Evolutionary conservation across 2,888 invertebrate genomes (phyloP).

Genomic region (Litoditis marina): DNA sequence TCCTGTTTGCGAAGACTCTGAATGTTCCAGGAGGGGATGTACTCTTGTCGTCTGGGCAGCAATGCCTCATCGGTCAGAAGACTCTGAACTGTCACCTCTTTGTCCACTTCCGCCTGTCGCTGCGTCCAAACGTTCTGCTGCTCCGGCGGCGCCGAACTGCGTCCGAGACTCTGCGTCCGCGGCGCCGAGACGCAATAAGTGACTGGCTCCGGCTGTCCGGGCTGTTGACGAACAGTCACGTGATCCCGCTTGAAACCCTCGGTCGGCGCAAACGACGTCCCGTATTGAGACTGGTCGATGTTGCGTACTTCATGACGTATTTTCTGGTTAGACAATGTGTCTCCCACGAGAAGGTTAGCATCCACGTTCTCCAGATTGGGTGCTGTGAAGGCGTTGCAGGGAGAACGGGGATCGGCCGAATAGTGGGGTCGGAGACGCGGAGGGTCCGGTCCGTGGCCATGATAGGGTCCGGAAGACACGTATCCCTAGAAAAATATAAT

Average conservation of each 20-base stretch:
- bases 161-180: constrained; percentile 19
- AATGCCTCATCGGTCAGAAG: constrained; percentile 53
- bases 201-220: constrained; percentile 30
- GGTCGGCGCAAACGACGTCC: constrained; percentile 51
- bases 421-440: constrained; percentile 52
- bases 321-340: constrained; percentile 57
- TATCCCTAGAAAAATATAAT: constrained; percentile 23
- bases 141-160: constrained; percentile 36
- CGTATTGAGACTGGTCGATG: constrained; percentile 45
- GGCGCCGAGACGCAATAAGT: constrained; percentile 31
- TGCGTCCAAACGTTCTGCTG: constrained; percentile 38
- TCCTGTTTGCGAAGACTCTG: constrained; percentile 41
- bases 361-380: constrained; percentile 47
- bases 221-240: constrained; percentile 21
- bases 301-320: constrained; percentile 37
- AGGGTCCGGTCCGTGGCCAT: constrained; percentile 56
- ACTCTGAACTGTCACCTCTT: constrained; percentile 47
- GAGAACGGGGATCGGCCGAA: constrained; percentile 51
- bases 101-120: constrained; percentile 27
- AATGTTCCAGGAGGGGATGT: constrained; percentile 47
- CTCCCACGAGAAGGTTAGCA: constrained; percentile 44
- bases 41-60: constrained; percentile 21
- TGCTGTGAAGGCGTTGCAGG: constrained; percentile 49
- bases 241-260: constrained; percentile 54
- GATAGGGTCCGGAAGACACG: constrained; percentile 43